phyloP scores from a whole-genome alignment of 2,888 invertebrate species.

The Brachyopa scutellaris region DNA sequence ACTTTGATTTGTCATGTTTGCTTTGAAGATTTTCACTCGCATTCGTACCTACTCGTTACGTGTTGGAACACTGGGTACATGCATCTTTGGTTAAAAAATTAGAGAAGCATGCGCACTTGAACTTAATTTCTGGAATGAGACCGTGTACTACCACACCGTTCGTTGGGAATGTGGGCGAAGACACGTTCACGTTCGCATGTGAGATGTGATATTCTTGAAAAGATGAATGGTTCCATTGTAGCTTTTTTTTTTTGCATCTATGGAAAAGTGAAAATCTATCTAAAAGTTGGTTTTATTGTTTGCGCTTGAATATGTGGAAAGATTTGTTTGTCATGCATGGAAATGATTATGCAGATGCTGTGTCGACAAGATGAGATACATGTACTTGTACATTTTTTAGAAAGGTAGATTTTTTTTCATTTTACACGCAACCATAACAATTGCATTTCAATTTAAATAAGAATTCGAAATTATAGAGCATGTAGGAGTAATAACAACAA shows the following conservation, averaged over 20 bases:
- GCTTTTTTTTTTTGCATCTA: not conserved
- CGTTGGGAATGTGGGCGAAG: slow-evolving; percentile 10
- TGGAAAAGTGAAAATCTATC: slow-evolving; percentile 44
- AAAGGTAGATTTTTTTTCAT: slow-evolving; percentile 1
- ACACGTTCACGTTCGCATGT: not conserved
- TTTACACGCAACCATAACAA: too few relatives aligned
- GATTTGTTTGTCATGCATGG: not conserved
- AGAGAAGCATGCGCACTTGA: slow-evolving; percentile 62
- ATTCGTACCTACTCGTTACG: not conserved
- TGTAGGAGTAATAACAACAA: too few relatives aligned
- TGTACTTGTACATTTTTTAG: slow-evolving; percentile 8
- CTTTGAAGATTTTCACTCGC: slow-evolving; percentile 30
- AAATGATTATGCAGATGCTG: not conserved
- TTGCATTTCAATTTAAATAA: too few relatives aligned
- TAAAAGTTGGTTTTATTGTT: slow-evolving; percentile 21
- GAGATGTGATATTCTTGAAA: slow-evolving; percentile 27
- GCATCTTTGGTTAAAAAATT: slow-evolving; percentile 25
- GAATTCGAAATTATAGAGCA: too few relatives aligned
- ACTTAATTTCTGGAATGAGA: slow-evolving; percentile 45
- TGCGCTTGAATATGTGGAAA: slow-evolving; percentile 3
- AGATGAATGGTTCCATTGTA: slow-evolving; percentile 3
- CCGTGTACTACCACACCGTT: not conserved
- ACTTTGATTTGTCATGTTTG: slow-evolving; percentile 2
- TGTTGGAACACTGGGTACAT: not conserved
- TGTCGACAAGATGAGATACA: not conserved